Evolutionary conservation across 2,113 vertebrate genomes (phyloP).

Genomic region (Ptychochromis oligacanthus): DNA sequence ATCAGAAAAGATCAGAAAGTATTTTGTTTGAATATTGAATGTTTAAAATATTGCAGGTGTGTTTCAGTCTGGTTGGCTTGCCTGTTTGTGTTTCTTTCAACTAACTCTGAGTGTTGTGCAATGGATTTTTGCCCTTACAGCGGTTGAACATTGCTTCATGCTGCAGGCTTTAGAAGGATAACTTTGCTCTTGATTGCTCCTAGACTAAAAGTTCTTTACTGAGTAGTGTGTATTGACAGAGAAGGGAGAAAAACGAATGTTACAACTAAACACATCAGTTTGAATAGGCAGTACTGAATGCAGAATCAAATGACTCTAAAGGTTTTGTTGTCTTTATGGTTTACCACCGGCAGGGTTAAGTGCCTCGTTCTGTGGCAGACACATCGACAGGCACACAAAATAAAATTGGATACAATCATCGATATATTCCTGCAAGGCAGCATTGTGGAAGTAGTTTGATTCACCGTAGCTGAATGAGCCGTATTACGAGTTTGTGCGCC

Average conservation of each 20-base stretch:
- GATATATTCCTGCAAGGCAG: background rate
- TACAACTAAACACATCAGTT: background rate
- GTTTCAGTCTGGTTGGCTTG: background rate
- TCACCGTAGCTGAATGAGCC: conserved; percentile 39
- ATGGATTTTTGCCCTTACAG: background rate
- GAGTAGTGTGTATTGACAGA: background rate
- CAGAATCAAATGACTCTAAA: background rate
- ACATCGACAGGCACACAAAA: conserved; percentile 9
- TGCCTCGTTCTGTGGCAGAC: conserved; percentile 5
- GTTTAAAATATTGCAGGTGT: background rate
- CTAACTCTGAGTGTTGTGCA: background rate
- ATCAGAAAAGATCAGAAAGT: background rate
- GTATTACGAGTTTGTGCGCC: conserved; percentile 1
- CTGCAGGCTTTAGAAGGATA: background rate
- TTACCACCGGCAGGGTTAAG: conserved; percentile 2
- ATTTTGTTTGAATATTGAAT: background rate
- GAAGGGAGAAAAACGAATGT: background rate
- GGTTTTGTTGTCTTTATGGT: conserved; percentile 8
- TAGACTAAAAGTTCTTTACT: background rate
- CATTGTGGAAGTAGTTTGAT: conserved; percentile 2
- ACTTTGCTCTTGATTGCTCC: background rate
- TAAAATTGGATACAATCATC: conserved; percentile 11
- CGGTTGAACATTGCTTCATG: background rate
- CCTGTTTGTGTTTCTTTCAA: background rate
- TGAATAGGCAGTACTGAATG: background rate